Conservation (phyloP, 2,797 vertebrate species). For the Staurois parvus region DNA sequence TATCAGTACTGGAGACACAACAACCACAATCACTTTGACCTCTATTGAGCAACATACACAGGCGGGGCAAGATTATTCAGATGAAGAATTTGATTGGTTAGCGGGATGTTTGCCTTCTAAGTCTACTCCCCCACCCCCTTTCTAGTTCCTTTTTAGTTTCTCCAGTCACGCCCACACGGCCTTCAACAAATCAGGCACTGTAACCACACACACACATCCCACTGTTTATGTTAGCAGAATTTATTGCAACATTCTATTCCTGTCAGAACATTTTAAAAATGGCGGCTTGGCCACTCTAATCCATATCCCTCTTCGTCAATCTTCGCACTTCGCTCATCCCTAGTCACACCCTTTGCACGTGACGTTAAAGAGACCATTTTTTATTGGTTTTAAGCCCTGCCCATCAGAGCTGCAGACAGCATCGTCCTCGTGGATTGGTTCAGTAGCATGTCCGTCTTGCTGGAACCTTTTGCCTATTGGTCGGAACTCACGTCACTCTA, state of each 20-base stretch:
- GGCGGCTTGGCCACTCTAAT: neutral
- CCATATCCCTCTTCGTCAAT: neutral
- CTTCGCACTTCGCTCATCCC: too few species aligned
- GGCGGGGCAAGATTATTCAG: neutral
- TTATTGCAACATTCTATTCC: too few species aligned
- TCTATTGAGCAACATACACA: neutral
- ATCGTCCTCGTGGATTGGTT: constrained; percentile 7
- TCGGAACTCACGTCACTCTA: constrained; percentile 4
- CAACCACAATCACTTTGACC: neutral
- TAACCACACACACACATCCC: neutral
- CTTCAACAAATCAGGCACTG: neutral
- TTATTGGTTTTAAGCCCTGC: neutral
- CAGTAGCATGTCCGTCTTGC: neutral
- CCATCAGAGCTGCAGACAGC: constrained; percentile 1
- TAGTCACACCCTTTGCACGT: neutral
- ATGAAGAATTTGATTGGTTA: too few species aligned
- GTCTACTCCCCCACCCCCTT: too few species aligned
- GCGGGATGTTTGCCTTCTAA: too few species aligned
- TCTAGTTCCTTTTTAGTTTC: too few species aligned
- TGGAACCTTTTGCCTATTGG: neutral
- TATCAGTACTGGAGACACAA: neutral
- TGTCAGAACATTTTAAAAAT: neutral
- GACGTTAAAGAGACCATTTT: neutral
- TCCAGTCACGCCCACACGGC: neutral
- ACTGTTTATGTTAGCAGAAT: neutral